These are phyloP conservation scores for Phenacoccus solenopsis DNA, from an alignment of 1,140 invertebrate genomes.

Conservation along the genomic window DNA sequence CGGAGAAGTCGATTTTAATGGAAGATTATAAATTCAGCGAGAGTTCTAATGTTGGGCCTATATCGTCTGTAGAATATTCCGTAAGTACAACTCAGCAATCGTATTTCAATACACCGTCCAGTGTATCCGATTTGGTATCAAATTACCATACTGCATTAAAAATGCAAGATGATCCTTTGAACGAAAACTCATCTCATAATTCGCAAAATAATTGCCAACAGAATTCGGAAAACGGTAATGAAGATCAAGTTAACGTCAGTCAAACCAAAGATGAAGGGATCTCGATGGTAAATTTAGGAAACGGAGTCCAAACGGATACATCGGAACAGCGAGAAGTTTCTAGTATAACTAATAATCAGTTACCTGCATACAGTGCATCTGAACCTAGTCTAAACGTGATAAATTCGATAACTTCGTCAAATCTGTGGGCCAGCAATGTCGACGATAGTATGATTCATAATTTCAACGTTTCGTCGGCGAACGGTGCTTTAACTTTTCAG, in stretches of 20 bases:
- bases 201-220: not conserved
- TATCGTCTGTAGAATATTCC: conserved; percentile 9
- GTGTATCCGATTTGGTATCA: conserved; percentile 12
- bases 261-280: conserved; percentile 10
- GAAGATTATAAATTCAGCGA: conserved; percentile 16
- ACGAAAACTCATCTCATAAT: not conserved
- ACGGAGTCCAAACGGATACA: not conserved
- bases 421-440: conserved; percentile 8
- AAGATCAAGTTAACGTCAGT: not conserved
- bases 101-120: conserved; percentile 10
- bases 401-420: conserved; percentile 4
- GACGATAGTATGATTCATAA: conserved; percentile 7
- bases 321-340: not conserved
- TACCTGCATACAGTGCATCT: conserved; percentile 4
- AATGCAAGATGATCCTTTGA: conserved; percentile 13
- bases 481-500: not conserved
- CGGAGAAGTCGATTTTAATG: conserved; percentile 13
- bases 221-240: conserved; percentile 5
- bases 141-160: conserved; percentile 4
- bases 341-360: conserved; percentile 11
- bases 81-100: not conserved
- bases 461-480: not conserved
- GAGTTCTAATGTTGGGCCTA: conserved; percentile 12
- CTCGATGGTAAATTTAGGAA: conserved; percentile 11
- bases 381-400: conserved; percentile 17